Evolutionary conservation across 2,113 vertebrate genomes (phyloP), one percentile per base, ranked within the genome.

Genomic region (Tretioscincus oriximinensis): DNA sequence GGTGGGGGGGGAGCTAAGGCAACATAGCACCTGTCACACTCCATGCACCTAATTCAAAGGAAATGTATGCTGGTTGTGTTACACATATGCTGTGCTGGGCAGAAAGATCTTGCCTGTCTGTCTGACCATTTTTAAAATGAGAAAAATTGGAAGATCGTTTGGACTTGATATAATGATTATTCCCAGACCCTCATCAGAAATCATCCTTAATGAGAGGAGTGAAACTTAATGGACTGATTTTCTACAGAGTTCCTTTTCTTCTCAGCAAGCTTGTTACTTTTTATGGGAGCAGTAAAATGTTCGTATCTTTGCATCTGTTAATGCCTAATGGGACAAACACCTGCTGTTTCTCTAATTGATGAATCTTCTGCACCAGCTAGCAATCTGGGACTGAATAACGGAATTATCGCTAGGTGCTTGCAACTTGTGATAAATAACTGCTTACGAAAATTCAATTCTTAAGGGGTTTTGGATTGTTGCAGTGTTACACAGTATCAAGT

Each of bases 381-480:
- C 76, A n/a, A 21, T 63, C 65, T 86, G 18, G 2, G 0, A 60
- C 79, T 76, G 61, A 68, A 70, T 45, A 47, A 71, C 16, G 67
- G 64, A 35, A 75, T 73, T 81, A 84, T 47, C 77, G 28, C 45
- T 69, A 86, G 78, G 69, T 88, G 81, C 28, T 22, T 72, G 28
- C 73, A 41, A 90, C 61, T 82, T 89, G 31, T 68, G 81, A 9
- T 69, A 81, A 60, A 84, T 88, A 26, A 67, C 88, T 77, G 73
- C 54, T 85, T 20, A 60, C 82, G 81, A 51, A 78, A 47, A 78
- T 31, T 73, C 70, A 58, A 81, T 82, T 77, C 54, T 80, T 49
- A 61, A 82, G 85, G 80, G 77, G 93, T 69, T 86, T 68, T 60
- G 78, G 14, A 41, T 66, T 83, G 41, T 82, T 90, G 65, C 69